Base-by-base conservation (phyloP, 2,888 invertebrate species). In the Scaptomyza reducta region DNA sequence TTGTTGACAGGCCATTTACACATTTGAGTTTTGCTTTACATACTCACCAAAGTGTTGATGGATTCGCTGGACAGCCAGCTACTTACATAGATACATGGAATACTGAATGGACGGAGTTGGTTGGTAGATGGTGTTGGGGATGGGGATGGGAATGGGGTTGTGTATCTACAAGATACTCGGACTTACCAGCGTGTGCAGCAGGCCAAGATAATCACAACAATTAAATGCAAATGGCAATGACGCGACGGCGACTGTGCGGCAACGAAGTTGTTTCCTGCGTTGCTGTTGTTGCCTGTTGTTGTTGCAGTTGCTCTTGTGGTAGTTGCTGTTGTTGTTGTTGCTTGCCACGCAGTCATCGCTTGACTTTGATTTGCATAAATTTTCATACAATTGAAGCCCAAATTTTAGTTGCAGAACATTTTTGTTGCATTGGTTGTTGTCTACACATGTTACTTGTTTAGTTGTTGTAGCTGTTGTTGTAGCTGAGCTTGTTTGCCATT, bases 191-290 rank as follows among this genome's bases (percentile, higher is more conserved):
- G 83, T 79, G 87, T 88, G 86, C 87, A 89, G 77, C 89, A 89
- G 84, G 89, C 89, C 86, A 89, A 90, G 81, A 89, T 89, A 89
- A 89, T 90, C 85, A 89, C 89, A 87, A 90, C 83, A 89, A 89
- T 89, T 89, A 89, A 88, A 88, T 90, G 89, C 85, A 89, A 89
- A 89, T 90, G 84, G 79, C 75, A 85, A 73, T 79, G 88, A 66
- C 75, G 88, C 75, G 80, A 81, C 72, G 83, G 75, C 66, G 79
- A 68, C 59, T 77, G 75, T 58, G 82, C 70, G 69, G 66, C 79
- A 59, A 60, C 71, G 45, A 63, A 53, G 62, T 69, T 75, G 73
- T 51, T 70, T 61, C 62, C 38, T 64, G 67, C n/a, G 64, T 13
- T 71, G 65, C 7, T 65, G 69, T 44, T 42, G 22, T 42, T 41